Base-by-base conservation (phyloP, 2,888 invertebrate genomes). In the Athalia rosae region DNA sequence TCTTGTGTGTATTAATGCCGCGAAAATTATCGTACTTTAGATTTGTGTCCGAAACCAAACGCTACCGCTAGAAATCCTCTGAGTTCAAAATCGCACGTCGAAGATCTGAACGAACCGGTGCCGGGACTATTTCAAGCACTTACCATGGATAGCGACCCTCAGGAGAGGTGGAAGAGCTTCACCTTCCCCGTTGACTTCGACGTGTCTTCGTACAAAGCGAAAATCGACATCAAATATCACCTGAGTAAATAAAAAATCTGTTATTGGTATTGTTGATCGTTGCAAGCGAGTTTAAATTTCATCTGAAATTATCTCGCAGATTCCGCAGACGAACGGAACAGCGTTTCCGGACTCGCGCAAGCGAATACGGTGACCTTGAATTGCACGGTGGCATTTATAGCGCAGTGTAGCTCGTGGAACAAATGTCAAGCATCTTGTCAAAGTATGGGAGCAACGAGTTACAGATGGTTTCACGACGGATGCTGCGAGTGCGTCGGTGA, bases 401-500 rank as follows among this genome's bases (percentile, higher is more conserved):
- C 95, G 64, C 94, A 95, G 86, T 97, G 97, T 89, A 94, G 95
- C 92, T 95, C 96, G 1, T 93, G 94, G 91, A 94, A 94, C 87
- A 96, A 96, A 89, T 98, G 97, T 88, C 94, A 94, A 84, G 93
- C 93, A 63, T 93, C 94, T 53, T 98, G 97, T 87, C 91, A 92
- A 81, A 94, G 94, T 8, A 95, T 95, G 94, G 96, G 96, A 64
- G 94, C 96, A 3, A 93, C 93, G 61, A 94, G 94, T 85, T 96
- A 92, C 91, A 93, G 97, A 84, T 97, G 97, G 97, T 97, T 97
- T 91, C 96, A 97, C 88, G 95, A 97, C 87, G 97, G 97, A 0
- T 97, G 97, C 88, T 97, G 97, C 87, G 95, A 97, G 90, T 97
- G 97, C 87, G 93, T 97, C 64, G 97, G 97, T 2, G 93, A 94